Percentiles rank a stretch among this genome's conserved stretches.
Conservation (phyloP, 2,113 vertebrate species). For the Gyps fulvus region DNA sequence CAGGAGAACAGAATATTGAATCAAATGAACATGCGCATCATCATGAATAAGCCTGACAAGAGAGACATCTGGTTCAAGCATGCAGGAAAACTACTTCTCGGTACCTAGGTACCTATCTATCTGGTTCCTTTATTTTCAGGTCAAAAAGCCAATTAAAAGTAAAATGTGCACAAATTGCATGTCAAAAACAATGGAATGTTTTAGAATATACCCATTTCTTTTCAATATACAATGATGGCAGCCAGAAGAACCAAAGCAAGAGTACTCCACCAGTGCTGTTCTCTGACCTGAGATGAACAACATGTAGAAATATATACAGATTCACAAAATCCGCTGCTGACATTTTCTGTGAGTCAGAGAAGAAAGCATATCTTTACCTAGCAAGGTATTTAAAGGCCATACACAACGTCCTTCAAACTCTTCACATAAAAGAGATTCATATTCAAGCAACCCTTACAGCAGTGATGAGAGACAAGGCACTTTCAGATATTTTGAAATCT, state of each 20-base stretch:
- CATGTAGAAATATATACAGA: not conserved
- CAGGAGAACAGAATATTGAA: not conserved
- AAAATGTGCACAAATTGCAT: not conserved
- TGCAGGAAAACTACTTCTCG: not conserved
- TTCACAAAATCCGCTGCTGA: not conserved
- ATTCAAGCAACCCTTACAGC: not conserved
- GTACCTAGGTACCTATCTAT: not conserved
- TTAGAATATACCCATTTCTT: not conserved
- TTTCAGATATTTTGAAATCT: not conserved
- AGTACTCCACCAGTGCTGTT: not conserved
- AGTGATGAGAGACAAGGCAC: not conserved
- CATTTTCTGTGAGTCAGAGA: not conserved
- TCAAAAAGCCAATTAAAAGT: constrained; percentile 1
- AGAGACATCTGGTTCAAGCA: not conserved
- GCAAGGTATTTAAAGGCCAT: not conserved
- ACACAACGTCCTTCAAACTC: not conserved
- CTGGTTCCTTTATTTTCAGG: not conserved
- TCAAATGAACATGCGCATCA: not conserved
- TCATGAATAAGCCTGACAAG: constrained; percentile 10
- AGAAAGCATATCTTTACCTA: not conserved
- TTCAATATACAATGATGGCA: not conserved
- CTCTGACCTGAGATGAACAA: not conserved
- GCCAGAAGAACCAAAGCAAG: not conserved
- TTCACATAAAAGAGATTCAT: not conserved
- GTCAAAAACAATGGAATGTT: not conserved